Evolutionary conservation across 2,888 invertebrate species (phyloP), one percentile per base, ranked within the genome.

Genomic region (Conomelus anceps): DNA sequence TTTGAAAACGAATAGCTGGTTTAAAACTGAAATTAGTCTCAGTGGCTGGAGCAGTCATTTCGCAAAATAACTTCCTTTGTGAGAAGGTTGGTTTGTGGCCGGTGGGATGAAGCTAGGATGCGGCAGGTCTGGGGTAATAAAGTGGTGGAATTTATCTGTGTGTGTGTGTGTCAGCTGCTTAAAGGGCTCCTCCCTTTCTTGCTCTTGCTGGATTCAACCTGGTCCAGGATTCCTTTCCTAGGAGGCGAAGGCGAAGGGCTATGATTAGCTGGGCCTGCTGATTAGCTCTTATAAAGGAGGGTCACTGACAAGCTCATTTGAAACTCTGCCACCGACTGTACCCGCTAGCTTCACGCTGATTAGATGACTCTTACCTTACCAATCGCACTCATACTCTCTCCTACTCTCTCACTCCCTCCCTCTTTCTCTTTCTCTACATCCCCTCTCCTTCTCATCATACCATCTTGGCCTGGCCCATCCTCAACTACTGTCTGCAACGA

Each of bases 281-380:
- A 41, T 87, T 34, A 87, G 41, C 87, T 41, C 41, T 29, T 87
- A 87, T 22, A 87, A 87, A 87, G 88, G 63, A 22, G 22, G 88
- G 23, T 63, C 20, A 88, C 84, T 88, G 88, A 34, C 88, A 84
- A 88, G 84, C 84, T 84, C 26, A 88, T 88, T 88, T 86, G 86
- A 86, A 23, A 29, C 86, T 23, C 29, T 86, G 86, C 86, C 86
- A 86, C 63, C n/a, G 63, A 63, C 63, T n/a, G n/a, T 7, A 63
- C 1, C 63, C 63, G 63, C 63, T n/a, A 20, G 63, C 63, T 63
- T 63, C 63, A 63, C 63, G n/a, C 63, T 63, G 63, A 63, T 63
- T 63, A 63, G 63, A 63, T 63, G 63, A 63, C 63, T 63, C 63
- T n/a, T 63, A 41, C 41, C 41, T 41, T 63, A n/a, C n/a, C n/a